Conservation (phyloP, 2,888 invertebrate species). For the Monoplex corrugatus region DNA sequence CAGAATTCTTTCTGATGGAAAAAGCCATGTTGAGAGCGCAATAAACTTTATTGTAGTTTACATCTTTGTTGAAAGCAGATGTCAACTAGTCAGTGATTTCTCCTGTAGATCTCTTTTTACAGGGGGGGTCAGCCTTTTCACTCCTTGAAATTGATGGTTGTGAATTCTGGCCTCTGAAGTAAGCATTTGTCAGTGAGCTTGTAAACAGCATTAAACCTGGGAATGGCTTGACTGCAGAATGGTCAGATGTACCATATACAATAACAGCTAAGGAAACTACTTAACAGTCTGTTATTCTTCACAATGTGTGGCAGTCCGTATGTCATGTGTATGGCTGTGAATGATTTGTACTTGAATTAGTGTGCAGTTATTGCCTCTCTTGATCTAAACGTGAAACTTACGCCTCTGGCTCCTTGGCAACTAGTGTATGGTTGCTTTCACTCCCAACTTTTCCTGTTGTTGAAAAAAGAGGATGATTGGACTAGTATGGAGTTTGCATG, state of each 20-base stretch:
- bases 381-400: neutral
- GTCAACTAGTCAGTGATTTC: no score
- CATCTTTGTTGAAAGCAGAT: no score
- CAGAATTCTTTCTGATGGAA: no score
- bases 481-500: neutral
- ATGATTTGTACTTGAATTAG: neutral
- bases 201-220: no score
- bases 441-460: neutral
- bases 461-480: neutral
- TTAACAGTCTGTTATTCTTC: no score
- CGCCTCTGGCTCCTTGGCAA: neutral
- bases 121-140: neutral
- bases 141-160: constrained; percentile 28
- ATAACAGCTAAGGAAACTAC: no score
- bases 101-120: no score
- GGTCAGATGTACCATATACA: no score
- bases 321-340: neutral
- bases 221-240: no score
- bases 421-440: neutral
- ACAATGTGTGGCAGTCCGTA: no score
- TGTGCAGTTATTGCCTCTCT: neutral
- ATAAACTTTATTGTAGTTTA: no score
- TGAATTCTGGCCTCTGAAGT: constrained; percentile 34
- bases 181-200: neutral
- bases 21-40: no score